Evolutionary conservation across 2,797 vertebrate species (phyloP).

Genomic region (Eospalax fontanierii): DNA sequence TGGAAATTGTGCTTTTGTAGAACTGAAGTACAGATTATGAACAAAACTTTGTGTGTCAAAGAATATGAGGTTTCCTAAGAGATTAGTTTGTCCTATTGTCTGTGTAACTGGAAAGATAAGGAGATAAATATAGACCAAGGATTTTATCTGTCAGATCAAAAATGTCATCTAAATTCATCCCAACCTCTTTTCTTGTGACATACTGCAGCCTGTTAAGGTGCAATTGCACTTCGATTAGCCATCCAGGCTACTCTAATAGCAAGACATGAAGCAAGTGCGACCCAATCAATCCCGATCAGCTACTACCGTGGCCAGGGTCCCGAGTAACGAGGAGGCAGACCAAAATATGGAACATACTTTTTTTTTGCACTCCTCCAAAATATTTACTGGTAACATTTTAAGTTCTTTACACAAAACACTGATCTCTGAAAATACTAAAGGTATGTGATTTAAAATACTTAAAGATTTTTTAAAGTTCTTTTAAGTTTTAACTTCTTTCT

Average conservation of each 20-base stretch:
- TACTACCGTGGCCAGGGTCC: neutral
- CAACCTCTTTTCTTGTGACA: neutral
- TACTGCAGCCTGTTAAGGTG: neutral
- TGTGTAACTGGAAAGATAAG: neutral
- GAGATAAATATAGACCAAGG: neutral
- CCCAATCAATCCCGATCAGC: neutral
- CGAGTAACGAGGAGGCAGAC: neutral
- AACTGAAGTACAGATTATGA: neutral
- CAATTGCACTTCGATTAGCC: neutral
- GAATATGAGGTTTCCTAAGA: neutral
- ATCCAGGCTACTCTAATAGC: neutral
- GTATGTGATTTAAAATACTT: neutral
- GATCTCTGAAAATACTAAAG: neutral
- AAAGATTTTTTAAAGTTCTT: neutral
- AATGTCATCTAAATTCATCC: conserved; percentile 19
- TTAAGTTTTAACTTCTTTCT: neutral
- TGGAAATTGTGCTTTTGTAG: neutral
- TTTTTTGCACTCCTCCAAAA: neutral
- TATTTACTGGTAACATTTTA: neutral
- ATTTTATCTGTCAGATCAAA: conserved; percentile 36
- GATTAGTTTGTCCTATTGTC: neutral
- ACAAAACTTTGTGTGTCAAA: neutral
- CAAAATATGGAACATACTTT: neutral
- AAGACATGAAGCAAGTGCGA: neutral
- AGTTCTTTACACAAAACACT: neutral